Evolutionary conservation across 2,888 invertebrate genomes (phyloP).

Genomic region (Endomychus coccineus): DNA sequence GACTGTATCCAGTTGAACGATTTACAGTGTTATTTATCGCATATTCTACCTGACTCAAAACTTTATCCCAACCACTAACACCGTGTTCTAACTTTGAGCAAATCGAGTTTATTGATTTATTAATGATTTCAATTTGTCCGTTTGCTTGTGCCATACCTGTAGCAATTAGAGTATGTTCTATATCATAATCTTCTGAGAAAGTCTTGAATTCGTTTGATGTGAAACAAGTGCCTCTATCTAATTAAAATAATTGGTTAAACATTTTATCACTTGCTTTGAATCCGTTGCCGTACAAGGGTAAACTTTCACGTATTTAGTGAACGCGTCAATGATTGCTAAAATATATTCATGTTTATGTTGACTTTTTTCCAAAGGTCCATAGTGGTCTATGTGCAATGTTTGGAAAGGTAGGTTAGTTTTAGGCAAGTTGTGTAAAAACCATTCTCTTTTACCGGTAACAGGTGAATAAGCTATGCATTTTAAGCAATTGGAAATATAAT

Average conservation of each 20-base stretch:
- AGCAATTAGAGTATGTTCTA: no score
- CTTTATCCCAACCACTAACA: no score
- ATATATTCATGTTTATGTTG: conserved; percentile 19
- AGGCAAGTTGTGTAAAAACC: conserved; percentile 24
- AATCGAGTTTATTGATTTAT: no score
- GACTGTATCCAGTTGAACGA: no score
- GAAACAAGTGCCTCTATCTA: no score
- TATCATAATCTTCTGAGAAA: no score
- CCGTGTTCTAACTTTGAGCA: no score
- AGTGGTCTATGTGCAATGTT: conserved; percentile 29
- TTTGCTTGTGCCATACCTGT: no score
- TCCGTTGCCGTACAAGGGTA: conserved; percentile 22
- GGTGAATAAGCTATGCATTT: conserved; percentile 26
- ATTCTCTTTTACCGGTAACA: conserved; percentile 23
- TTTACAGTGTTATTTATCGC: no score
- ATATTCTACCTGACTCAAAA: no score
- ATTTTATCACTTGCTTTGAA: conserved; percentile 19
- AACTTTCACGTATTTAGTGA: conserved; percentile 27
- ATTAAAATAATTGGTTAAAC: conserved; percentile 21
- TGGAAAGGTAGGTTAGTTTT: conserved; percentile 27
- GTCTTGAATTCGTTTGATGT: no score
- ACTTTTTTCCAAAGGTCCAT: conserved; percentile 22
- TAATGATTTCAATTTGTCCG: no score
- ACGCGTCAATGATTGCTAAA: conserved; percentile 26
- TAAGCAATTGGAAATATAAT: conserved; percentile 25